Evolutionary conservation across 1,140 invertebrate species (phyloP), one percentile per base, ranked within the genome.

Genomic region (Adoxophyes honmai): DNA sequence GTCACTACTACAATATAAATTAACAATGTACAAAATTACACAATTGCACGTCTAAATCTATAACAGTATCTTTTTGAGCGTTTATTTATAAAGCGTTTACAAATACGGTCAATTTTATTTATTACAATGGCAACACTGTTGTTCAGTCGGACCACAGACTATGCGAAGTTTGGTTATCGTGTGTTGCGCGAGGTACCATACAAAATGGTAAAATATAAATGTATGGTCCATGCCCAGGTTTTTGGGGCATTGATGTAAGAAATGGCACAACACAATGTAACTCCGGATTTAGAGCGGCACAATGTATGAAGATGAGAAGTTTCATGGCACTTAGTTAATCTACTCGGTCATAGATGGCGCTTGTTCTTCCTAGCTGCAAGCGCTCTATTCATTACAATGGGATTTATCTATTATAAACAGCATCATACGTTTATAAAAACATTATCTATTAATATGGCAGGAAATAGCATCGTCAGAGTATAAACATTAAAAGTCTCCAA

Each of bases 11-110:
- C 28, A n/a, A 28, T 33, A 48, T 48, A 48, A 48, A 48, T 48
- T 48, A 48, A 48, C 42, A 48, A 48, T 48, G 42, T 48, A 48
- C 42, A 48, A 48, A 48, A 48, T 48, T 48, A 48, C 42, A 48
- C 42, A 48, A 48, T 48, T 48, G 42, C 42, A 48, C 42, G 42
- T 48, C 42, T 48, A 48, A 48, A 10, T 48, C 42, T 48, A 48
- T 48, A 48, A 48, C 42, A 48, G 42, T 48, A 48, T 48, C 42
- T 48, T 48, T 28, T 48, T 48, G 42, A 48, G 42, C 42, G 42
- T 48, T 48, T 48, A 48, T 48, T 48, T 48, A 48, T 48, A 48
- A 48, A 48, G 42, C 42, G 14, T 3, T 33, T 48, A 48, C 21
- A 48, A 10, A 48, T 48, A 48, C 42, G 42, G 42, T 48, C 42